Evolutionary conservation across 2,888 invertebrate species (phyloP), one percentile per base, ranked within the genome.

Genomic region (Drosophila rubida): DNA sequence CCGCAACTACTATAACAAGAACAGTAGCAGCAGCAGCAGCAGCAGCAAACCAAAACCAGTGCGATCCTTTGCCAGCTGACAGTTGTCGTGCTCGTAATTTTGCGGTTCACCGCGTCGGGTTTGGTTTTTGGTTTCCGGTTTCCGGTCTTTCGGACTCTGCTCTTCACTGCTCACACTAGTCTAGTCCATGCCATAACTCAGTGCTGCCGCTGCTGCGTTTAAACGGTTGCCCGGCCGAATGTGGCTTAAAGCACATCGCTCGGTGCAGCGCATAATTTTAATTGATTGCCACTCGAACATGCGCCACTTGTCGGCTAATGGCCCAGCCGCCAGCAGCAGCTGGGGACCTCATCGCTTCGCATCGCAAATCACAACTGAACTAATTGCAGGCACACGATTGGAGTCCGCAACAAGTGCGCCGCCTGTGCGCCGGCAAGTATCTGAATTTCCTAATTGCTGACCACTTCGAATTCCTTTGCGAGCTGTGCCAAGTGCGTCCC

Each of bases 401-500:
- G 89, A 86, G 72, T 63, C 75, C 79, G 86, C 90, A 90, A 89
- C 90, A 91, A 90, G 91, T 91, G 78, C 87, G 87, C 63, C 83
- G 89, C 51, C 76, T 91, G 75, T 89, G 88, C 73, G 80, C 81
- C 22, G 84, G 75, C 71, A 75, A 80, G 55, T 76, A 87, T 87
- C 77, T 90, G 80, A 90, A 89, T 85, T 88, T 90, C 84, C 89
- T 91, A 89, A 90, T 91, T 89, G 87, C 88, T 75, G 90, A 90
- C 80, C 88, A 90, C 87, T 90, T 90, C 79, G 81, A 87, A 78
- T 91, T 90, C 78, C 87, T 91, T 79, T 83, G 90, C 80, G 81
- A 88, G 76, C 84, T 91, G 60, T 90, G 89, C 78, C 85, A 90
- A 81, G 87, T 83, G 82, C 89, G 87, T 78, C 80, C 86, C 49